Percentiles rank a stretch among this genome's conserved stretches.
phyloP scores from a whole-genome alignment of 2,888 invertebrate species.

The Herminia tarsipennalis region DNA sequence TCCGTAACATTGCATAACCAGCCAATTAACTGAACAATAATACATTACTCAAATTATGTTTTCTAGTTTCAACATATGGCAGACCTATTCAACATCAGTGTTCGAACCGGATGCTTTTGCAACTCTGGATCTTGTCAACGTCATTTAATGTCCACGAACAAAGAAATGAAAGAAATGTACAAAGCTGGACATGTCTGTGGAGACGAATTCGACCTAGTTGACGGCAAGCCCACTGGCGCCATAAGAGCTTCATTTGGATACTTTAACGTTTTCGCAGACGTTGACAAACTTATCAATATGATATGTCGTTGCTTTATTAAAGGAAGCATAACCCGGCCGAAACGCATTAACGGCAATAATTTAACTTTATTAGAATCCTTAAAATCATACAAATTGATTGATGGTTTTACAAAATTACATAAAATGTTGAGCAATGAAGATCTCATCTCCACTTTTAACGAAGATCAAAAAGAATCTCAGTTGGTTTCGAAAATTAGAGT shows the following conservation, averaged over 20 bases:
- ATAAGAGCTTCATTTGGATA: conserved; percentile 97
- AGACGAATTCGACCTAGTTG: conserved; percentile 93
- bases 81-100: conserved; percentile 92
- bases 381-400: conserved; percentile 27
- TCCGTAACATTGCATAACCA: no score
- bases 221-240: conserved; percentile 96
- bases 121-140: conserved; percentile 97
- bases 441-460: conserved; percentile 8
- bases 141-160: conserved; percentile 88
- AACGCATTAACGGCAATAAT: conserved; percentile 52
- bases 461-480: conserved; percentile 31
- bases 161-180: conserved; percentile 91
- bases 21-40: no score
- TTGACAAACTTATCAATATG: conserved; percentile 89
- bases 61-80: conserved; percentile 94
- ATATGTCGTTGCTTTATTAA: conserved; percentile 90
- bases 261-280: conserved; percentile 91
- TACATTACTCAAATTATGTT: neutral
- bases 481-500: conserved; percentile 53
- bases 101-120: conserved; percentile 98
- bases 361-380: conserved; percentile 30
- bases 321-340: conserved; percentile 53
- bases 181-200: conserved; percentile 96
- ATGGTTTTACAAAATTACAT: conserved; percentile 37
- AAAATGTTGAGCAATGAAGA: conserved; percentile 35